These are phyloP conservation scores for Gavialis gangeticus DNA, from an alignment of 2,113 vertebrate genomes.

Conservation along the genomic window DNA sequence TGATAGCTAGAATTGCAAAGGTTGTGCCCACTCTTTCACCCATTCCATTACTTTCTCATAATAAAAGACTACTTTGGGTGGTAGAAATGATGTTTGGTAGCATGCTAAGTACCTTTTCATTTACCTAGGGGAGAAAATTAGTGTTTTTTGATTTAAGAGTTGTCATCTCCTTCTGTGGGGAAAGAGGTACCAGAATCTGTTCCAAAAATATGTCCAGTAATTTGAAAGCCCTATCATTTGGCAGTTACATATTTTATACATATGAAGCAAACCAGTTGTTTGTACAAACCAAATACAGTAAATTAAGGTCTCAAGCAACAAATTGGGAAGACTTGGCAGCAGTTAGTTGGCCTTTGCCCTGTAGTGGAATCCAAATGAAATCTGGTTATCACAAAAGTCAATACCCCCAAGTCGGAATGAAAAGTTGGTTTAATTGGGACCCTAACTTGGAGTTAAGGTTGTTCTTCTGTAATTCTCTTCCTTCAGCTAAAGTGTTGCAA, in stretches of 20 bases:
- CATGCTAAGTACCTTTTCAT: not conserved
- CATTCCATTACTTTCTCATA: not conserved
- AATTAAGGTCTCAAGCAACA: not conserved
- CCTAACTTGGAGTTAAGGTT: not conserved
- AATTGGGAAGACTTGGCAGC: not conserved
- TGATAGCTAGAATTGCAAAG: not conserved
- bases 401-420: not conserved
- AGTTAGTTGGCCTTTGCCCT: not conserved
- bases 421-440: not conserved
- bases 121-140: too few species aligned
- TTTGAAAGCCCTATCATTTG: not conserved
- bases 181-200: not conserved
- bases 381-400: too few species aligned
- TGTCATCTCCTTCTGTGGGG: not conserved
- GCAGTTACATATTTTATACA: not conserved
- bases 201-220: not conserved
- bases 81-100: not conserved
- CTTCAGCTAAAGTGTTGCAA: not conserved
- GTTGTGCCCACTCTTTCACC: not conserved
- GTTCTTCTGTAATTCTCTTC: not conserved
- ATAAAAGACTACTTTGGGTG: not conserved
- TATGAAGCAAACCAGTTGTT: not conserved
- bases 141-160: too few species aligned
- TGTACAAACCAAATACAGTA: not conserved
- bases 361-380: too few species aligned